These are phyloP conservation scores for Thymelicus lineola DNA, from an alignment of 2,888 invertebrate species.

Conservation along the genomic window DNA sequence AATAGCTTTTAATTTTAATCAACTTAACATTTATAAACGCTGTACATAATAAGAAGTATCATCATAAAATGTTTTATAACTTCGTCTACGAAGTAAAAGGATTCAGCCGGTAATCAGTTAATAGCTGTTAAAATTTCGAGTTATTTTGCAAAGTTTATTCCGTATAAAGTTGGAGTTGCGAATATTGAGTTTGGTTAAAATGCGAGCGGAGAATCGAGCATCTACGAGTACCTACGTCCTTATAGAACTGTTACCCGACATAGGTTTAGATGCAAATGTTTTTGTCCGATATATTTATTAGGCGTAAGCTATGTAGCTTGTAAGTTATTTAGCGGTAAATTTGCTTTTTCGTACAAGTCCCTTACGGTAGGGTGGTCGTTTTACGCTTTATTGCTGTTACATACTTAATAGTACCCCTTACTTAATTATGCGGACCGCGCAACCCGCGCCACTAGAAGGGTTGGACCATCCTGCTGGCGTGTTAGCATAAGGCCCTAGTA, in stretches of 20 bases:
- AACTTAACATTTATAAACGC: conserved; percentile 14
- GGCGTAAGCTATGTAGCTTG: conserved; percentile 15
- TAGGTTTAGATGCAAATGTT: conserved; percentile 19
- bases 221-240: conserved; percentile 19
- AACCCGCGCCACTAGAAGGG: conserved; percentile 60
- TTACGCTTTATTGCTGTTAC: conserved; percentile 75
- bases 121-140: conserved; percentile 49
- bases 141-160: conserved; percentile 41
- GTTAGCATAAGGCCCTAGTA: conserved; percentile 68
- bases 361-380: conserved; percentile 62
- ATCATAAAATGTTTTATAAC: conserved; percentile 27
- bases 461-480: conserved; percentile 58
- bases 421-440: conserved; percentile 79
- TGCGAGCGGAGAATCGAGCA: conserved; percentile 21
- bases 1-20: neutral
- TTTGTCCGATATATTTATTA: conserved; percentile 23
- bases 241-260: neutral
- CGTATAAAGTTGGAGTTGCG: conserved; percentile 36
- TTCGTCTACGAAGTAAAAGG: conserved; percentile 25
- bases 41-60: conserved; percentile 16
- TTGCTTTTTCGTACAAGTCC: conserved; percentile 64
- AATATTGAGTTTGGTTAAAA: conserved; percentile 29
- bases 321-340: conserved; percentile 66
- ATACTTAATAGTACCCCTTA: conserved; percentile 80
- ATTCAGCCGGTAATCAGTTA: conserved; percentile 51